Percentiles rank a stretch among this genome's conserved stretches.
Conservation (phyloP, 92 coral and sea anemone species). For the Epizoanthus illoricatus region DNA sequence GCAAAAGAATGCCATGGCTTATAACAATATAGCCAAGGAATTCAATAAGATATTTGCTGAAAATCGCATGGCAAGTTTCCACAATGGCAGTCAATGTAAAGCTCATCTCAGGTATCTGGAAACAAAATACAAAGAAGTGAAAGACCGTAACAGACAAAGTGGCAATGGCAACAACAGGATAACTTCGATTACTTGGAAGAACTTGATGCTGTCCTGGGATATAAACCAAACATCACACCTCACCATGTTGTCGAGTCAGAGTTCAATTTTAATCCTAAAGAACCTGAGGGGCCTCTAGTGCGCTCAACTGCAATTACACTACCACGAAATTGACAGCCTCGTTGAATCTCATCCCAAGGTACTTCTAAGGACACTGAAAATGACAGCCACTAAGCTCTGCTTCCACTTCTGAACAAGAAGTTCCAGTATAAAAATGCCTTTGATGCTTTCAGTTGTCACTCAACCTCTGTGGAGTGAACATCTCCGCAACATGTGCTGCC, state of each 20-base stretch:
- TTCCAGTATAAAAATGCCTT: too few relatives aligned
- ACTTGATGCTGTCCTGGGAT: background rate
- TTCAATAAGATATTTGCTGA: slow-evolving; percentile 43
- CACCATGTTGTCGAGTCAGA: slow-evolving; percentile 31
- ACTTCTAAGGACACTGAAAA: too few relatives aligned
- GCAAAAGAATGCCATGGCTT: slow-evolving; percentile 49
- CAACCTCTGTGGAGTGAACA: too few relatives aligned
- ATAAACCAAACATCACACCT: slow-evolving; percentile 21
- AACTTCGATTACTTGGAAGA: slow-evolving; percentile 55
- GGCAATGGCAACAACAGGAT: slow-evolving; percentile 51
- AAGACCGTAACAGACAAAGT: slow-evolving; percentile 47
- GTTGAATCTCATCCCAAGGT: slow-evolving; percentile 22
- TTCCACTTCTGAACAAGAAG: too few relatives aligned
- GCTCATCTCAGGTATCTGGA: slow-evolving; percentile 52
- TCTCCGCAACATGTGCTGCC: too few relatives aligned
- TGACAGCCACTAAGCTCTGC: too few relatives aligned
- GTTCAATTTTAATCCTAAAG: slow-evolving; percentile 24
- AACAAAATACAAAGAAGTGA: slow-evolving; percentile 58
- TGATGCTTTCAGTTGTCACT: too few relatives aligned
- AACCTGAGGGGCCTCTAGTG: slow-evolving; percentile 7
- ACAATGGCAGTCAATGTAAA: slow-evolving; percentile 63
- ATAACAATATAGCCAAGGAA: slow-evolving; percentile 56
- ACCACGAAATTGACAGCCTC: slow-evolving; percentile 2
- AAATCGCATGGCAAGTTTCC: slow-evolving; percentile 50
- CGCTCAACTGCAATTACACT: slow-evolving; percentile 7